phyloP scores from a whole-genome alignment of 2,888 invertebrate species.

The Polyploca ridens region DNA sequence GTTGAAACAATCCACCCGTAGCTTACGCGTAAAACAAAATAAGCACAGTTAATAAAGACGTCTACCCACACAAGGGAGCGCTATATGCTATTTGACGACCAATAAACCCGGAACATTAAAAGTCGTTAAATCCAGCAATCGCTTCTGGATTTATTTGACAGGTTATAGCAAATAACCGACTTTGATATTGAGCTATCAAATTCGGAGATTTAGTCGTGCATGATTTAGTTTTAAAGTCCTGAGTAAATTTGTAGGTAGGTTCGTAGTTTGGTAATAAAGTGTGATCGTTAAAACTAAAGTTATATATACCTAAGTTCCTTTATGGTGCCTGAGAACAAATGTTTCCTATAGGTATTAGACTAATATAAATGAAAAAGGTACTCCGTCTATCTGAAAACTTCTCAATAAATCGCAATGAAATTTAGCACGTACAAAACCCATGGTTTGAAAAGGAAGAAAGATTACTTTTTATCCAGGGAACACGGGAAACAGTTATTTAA shows the following conservation, averaged over 20 bases:
- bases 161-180: constrained; percentile 55
- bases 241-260: constrained; percentile 24
- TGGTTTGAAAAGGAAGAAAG: too few relatives aligned
- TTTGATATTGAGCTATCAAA: constrained; percentile 54
- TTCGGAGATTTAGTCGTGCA: constrained; percentile 37
- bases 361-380: too few relatives aligned
- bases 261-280: not conserved
- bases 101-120: constrained; percentile 55
- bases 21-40: not conserved
- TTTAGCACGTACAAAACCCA: too few relatives aligned
- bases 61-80: constrained; percentile 27
- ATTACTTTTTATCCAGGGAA: too few relatives aligned
- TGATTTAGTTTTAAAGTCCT: constrained; percentile 38
- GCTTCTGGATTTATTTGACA: constrained; percentile 65
- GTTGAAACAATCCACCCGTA: too few relatives aligned
- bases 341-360: too few relatives aligned
- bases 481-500: too few relatives aligned
- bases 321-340: not conserved
- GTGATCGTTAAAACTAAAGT: not conserved
- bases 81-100: constrained; percentile 46
- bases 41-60: constrained; percentile 38
- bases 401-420: too few relatives aligned
- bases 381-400: too few relatives aligned
- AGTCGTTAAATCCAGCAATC: constrained; percentile 52
- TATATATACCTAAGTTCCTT: not conserved